These are phyloP conservation scores for Etia nguti DNA, from an alignment of 2,113 vertebrate genomes.

Conservation along the genomic window DNA sequence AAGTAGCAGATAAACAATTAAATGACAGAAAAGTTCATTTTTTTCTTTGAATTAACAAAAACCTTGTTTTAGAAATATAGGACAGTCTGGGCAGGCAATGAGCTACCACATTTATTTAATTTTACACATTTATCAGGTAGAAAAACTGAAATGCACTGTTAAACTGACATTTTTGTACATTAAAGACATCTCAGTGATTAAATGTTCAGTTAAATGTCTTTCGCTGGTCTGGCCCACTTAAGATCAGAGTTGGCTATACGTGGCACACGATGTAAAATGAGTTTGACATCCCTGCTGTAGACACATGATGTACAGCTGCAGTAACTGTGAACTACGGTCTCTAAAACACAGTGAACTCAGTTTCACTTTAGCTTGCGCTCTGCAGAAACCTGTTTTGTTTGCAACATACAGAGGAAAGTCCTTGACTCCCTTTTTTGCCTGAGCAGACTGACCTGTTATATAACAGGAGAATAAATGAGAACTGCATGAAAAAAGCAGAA, in stretches of 20 bases:
- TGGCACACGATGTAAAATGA: neutral
- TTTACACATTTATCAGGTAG: neutral
- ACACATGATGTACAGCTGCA: neutral
- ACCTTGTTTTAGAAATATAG: too few relatives aligned
- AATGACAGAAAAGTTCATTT: too few relatives aligned
- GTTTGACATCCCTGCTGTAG: neutral
- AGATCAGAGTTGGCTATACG: neutral
- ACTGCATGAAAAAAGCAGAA: neutral
- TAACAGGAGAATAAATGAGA: slow-evolving; percentile 21
- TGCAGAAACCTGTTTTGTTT: neutral
- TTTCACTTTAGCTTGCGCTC: neutral
- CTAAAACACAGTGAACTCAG: neutral
- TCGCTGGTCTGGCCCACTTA: neutral
- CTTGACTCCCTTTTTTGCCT: slow-evolving; percentile 7
- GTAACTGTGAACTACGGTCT: neutral
- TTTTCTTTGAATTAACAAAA: too few relatives aligned
- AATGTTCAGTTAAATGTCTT: neutral
- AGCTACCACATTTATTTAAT: neutral
- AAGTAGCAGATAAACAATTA: too few relatives aligned
- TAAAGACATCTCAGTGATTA: neutral
- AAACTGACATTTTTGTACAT: neutral
- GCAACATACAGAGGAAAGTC: slow-evolving; percentile 8
- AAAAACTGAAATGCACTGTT: neutral
- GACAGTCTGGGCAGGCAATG: neutral
- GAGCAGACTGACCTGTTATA: slow-evolving; percentile 4